Base-by-base conservation (phyloP, 37 sponge, comb jelly and placozoan genomes). In the Amphimedon queenslandica region DNA sequence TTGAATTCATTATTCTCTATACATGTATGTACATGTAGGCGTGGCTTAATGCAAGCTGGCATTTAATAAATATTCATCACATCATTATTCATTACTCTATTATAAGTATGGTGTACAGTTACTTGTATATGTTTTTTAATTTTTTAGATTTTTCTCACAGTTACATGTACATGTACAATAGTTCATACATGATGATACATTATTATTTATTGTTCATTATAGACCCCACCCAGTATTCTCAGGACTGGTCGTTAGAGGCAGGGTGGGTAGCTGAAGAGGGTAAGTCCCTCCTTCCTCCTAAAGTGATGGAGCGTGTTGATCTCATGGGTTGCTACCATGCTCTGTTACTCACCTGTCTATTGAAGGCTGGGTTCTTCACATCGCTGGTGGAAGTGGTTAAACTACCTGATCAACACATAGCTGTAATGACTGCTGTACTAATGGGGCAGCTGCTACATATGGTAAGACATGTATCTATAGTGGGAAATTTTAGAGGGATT, bases 191-290 rank as follows among this genome's bases (percentile, higher is more conserved):
- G 61, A 60, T n/a, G 23, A 60, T n/a, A 60, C 61, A 60, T 60
- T 6, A 10, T 23, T 24, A 63, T 29, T 21, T n/a, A 39, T 8
- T 38, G 39, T 67, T 35, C 53, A 20, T 40, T 31, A 11, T 66
- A 90, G 91, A 90, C 34, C 74, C 87, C 1, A 36, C 77, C 27
- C 78, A 77, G 43, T 67, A 73, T 29, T 55, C 58, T 41, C 38
- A 40, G 10, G 76, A 74, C 42, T 92, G 93, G 93, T 64, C 74
- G 1, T 41, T 92, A 37, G 41, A 40, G 38, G 90, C 84, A 37
- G 90, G 88, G 31, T 92, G 66, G 53, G 90, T 92, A 37, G 89
- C 73, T 13, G 90, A 84, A 56, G 93, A 92, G 66, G 93, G 74
- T 0, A 57, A 75, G 16, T 61, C 55, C 36, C 79, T 92, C 21